These are phyloP conservation scores for Drosophila helvetica DNA, from an alignment of 2,888 invertebrate genomes.

Conservation along the genomic window DNA sequence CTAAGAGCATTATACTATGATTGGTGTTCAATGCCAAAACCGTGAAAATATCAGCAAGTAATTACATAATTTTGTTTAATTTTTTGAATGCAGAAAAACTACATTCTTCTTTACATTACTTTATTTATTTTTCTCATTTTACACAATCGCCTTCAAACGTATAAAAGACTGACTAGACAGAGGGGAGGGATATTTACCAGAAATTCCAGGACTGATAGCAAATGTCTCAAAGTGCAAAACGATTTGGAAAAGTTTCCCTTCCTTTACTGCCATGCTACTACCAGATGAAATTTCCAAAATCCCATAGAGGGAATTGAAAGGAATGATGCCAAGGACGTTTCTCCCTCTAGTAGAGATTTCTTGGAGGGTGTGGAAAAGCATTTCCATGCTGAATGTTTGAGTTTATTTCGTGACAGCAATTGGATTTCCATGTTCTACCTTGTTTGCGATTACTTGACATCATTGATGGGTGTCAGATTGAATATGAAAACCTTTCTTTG, in stretches of 20 bases:
- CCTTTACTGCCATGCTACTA: too few relatives aligned
- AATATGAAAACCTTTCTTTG: slow-evolving; percentile 31
- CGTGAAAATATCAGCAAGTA: too few relatives aligned
- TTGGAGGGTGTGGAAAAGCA: slow-evolving; percentile 20
- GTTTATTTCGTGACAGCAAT: slow-evolving; percentile 46
- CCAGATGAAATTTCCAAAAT: neutral
- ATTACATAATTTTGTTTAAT: too few relatives aligned
- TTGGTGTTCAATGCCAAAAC: too few relatives aligned
- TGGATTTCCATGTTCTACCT: slow-evolving; percentile 45
- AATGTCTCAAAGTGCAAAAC: slow-evolving; percentile 59
- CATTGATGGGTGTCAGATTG: slow-evolving; percentile 43
- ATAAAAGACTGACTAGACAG: slow-evolving; percentile 1
- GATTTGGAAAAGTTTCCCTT: slow-evolving; percentile 45
- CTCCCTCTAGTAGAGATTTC: slow-evolving; percentile 1
- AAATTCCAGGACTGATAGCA: slow-evolving; percentile 65
- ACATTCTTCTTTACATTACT: too few relatives aligned
- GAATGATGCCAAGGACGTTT: neutral
- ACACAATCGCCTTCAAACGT: slow-evolving; percentile 5
- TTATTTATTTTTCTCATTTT: too few relatives aligned
- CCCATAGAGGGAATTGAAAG: slow-evolving; percentile 40
- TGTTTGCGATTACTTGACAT: slow-evolving; percentile 39
- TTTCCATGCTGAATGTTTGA: slow-evolving; percentile 47
- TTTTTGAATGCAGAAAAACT: too few relatives aligned
- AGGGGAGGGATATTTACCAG: slow-evolving; percentile 54
- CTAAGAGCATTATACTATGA: too few relatives aligned